These are phyloP conservation scores for Vidua chalybeata DNA, from an alignment of 2,113 vertebrate genomes.

Conservation along the genomic window DNA sequence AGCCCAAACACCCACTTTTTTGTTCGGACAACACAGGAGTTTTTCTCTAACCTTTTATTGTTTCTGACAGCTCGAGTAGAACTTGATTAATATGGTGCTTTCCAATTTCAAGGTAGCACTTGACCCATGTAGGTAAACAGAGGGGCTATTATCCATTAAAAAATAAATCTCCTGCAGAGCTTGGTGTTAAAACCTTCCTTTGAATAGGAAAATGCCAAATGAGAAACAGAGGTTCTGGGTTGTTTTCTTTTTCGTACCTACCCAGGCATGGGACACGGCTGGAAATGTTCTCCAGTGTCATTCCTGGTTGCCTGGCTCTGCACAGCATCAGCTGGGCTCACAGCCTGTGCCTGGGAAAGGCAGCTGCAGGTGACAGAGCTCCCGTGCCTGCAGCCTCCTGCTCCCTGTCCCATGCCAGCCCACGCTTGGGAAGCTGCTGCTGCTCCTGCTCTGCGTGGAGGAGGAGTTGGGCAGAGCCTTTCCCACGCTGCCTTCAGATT, in stretches of 20 bases:
- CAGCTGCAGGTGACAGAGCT: background rate
- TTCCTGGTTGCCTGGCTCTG: background rate
- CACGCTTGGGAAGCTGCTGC: background rate
- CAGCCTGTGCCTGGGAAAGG: background rate
- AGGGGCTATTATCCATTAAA: constrained; percentile 49
- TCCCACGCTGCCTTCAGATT: background rate
- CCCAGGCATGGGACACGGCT: background rate
- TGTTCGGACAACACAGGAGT: constrained; percentile 33
- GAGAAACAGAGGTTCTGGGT: background rate
- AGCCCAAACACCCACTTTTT: constrained; percentile 53
- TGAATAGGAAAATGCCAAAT: constrained; percentile 1
- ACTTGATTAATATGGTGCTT: constrained; percentile 59
- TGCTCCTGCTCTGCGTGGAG: background rate
- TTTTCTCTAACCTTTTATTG: constrained; percentile 46
- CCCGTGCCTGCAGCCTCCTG: background rate
- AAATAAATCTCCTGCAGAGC: constrained; percentile 52
- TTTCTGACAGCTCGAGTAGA: constrained; percentile 55
- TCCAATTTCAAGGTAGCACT: constrained; percentile 56
- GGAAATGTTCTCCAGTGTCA: background rate
- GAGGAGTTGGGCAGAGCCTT: background rate
- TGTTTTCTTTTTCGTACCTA: background rate
- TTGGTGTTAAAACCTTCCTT: constrained; percentile 37
- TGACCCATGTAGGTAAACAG: constrained; percentile 62
- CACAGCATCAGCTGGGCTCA: rapidly evolving
- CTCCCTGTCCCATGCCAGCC: background rate